Base-by-base conservation (phyloP, 1,140 invertebrate species). In the Drosophila takahashii region DNA sequence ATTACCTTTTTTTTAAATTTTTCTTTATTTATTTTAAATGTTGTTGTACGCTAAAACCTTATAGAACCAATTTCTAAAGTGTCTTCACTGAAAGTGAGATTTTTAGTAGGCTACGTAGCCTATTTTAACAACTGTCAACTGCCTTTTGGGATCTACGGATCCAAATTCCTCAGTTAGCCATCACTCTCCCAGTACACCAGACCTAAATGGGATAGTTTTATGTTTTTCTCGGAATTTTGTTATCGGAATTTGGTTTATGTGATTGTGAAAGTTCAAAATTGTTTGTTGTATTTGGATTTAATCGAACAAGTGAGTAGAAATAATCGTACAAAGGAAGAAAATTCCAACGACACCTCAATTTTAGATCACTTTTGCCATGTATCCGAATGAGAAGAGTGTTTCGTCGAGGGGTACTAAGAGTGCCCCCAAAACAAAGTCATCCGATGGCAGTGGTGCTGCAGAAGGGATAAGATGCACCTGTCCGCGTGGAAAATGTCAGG, bases 121-220 rank as follows among this genome's bases (percentile, higher is more conserved):
- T 0, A 2, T 11, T 22, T 15, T 1, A 11, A 32, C 32, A 67
- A 3, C 32, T 69, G 64, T 69, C 66, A 56, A n/a, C 8, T 27
- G 9, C 6, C 15, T 3, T 3, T 22, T 29, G 10, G 15, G 22
- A 10, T 1, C 27, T 13, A 9, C 15, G 4, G 22, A 15, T 9
- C 15, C 13, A 27, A 8, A 39, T 27, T n/a, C 1, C 1, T 27
- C 42, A 70, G 64, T 57, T 15, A 39, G 9, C 41, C 50, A 34
- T 48, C 42, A 45, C 11, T n/a, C 5, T 11, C 18, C 32, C 2
- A 15, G 7, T 15, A 39, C 4, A 48, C 9, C 18, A 57, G 27
- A 70, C n/a, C 41, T 27, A 34, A 56, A 52, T 44, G 59, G 45
- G 10, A 34, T 29, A 47, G 42, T 39, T 69, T 10, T 41, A 48